Percentiles rank a stretch among this genome's conserved stretches.
Conservation (phyloP, 2,888 invertebrate genomes). For the Chalcis sispes region DNA sequence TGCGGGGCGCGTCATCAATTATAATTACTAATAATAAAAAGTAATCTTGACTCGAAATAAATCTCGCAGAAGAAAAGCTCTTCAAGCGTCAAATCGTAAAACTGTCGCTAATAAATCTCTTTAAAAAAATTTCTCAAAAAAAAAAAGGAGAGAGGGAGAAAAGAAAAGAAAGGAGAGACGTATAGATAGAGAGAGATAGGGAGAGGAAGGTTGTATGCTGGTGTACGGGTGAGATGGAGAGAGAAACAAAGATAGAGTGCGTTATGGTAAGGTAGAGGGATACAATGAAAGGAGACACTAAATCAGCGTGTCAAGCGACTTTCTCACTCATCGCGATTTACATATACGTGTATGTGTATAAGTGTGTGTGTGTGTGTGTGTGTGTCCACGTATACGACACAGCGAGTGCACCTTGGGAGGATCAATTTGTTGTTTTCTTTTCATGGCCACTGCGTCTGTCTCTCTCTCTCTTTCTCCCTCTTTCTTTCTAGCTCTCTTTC, state of each 20-base stretch:
- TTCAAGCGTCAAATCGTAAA: conserved; percentile 60
- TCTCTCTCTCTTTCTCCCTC: background rate
- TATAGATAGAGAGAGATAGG: background rate
- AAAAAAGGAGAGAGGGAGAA: conserved; percentile 19
- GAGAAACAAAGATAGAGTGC: conserved; percentile 11
- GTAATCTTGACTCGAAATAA: conserved; percentile 56
- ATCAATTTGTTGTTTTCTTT: conserved; percentile 56
- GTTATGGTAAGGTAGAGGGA: conserved; percentile 30
- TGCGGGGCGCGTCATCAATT: conserved; percentile 46
- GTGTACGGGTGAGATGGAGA: conserved; percentile 1
- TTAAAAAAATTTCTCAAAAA: conserved; percentile 52
- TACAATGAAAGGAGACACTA: conserved; percentile 56
- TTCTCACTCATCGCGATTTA: conserved; percentile 59
- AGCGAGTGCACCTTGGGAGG: conserved; percentile 51
- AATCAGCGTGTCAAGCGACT: conserved; percentile 57
- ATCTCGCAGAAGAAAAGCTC: conserved; percentile 57
- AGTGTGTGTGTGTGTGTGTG: too few relatives aligned
- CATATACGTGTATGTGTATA: conserved; percentile 46
- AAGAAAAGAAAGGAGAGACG: conserved; percentile 17
- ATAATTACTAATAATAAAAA: conserved; percentile 59
- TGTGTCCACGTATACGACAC: too few relatives aligned
- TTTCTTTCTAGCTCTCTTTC: background rate
- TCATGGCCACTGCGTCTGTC: conserved; percentile 20
- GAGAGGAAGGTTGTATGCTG: conserved; percentile 2
- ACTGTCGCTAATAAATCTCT: conserved; percentile 59